Evolutionary conservation across 2,888 invertebrate genomes (phyloP).

Genomic region (Hypsopygia costalis): DNA sequence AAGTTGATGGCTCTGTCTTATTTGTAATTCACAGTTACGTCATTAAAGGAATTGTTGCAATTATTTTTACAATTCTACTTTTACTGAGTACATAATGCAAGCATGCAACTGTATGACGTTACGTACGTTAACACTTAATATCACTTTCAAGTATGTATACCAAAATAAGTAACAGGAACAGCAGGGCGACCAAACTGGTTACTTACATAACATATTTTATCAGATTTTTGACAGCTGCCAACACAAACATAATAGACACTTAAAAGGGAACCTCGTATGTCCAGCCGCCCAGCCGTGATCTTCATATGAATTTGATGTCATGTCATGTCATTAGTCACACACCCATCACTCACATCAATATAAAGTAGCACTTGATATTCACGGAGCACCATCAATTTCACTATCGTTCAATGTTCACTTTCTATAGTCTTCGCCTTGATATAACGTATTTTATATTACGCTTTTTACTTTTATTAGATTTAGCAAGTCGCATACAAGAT

Average conservation of each 20-base stretch:
- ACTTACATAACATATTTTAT: conserved; percentile 8
- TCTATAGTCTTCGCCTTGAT: conserved; percentile 59
- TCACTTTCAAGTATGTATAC: not conserved
- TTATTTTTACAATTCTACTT: not conserved
- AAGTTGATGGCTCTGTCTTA: no score
- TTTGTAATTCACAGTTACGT: no score
- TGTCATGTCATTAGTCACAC: conserved; percentile 24
- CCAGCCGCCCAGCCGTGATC: conserved; percentile 17
- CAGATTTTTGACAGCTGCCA: conserved; percentile 13
- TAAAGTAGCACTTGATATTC: conserved; percentile 54
- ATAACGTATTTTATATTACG: conserved; percentile 37
- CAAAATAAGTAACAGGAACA: conserved; percentile 3
- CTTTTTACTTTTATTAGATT: not conserved
- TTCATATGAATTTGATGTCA: conserved; percentile 16
- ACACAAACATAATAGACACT: conserved; percentile 7
- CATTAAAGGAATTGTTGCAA: no score
- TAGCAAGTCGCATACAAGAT: no score
- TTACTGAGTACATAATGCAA: not conserved
- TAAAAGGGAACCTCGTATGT: conserved; percentile 6
- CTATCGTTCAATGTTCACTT: conserved; percentile 74
- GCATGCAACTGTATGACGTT: not conserved
- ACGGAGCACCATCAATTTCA: conserved; percentile 51
- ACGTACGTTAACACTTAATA: conserved; percentile 1
- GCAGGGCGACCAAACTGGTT: conserved; percentile 1
- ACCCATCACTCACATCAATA: conserved; percentile 28